Evolutionary conservation across 2,888 invertebrate genomes (phyloP), one percentile per base, ranked within the genome.

Genomic region (Pyrrhia umbra): DNA sequence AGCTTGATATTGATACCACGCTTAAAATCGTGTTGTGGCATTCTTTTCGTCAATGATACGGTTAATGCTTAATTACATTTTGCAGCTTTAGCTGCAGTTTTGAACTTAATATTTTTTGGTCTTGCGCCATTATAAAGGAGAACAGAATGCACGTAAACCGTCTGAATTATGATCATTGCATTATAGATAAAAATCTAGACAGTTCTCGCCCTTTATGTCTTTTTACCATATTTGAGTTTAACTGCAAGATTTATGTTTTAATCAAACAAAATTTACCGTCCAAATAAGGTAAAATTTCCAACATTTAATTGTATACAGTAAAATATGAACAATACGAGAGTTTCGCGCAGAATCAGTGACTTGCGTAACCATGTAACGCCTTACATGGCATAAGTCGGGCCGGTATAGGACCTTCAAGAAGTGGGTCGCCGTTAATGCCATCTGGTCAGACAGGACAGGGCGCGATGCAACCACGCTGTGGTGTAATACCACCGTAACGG

Each of bases 381-480:
- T 81, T 93, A 92, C 81, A 92, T 85, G 93, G 93, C 80, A 79
- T 81, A 84, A 81, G 83, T 82, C 86, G 80, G 85, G 84, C 89
- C 86, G 86, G 86, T 81, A 82, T 80, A 80, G 90, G 92, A 91
- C 94, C 94, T 94, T 94, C 92, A 86, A 77, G 83, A 93, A 89
- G 92, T 94, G 91, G 93, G 94, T 92, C 94, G 90, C 74, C 84
- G 75, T 86, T 89, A 89, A 89, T 90, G 89, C 93, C 94, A 94
- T 94, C 92, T 94, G 93, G 93, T 89, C 85, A 85, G 85, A 84
- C 90, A 79, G 87, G 86, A 84, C 87, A 77, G 86, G 90, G 87
- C 85, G 85, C 88, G 88, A 88, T 86, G 90, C 80, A 81, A 84
- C 87, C 82, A 81, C 82, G 75, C 73, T 79, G 83, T 87, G 85